Evolutionary conservation across 2,797 vertebrate genomes (phyloP), one percentile per base, ranked within the genome.

Genomic region (Choloepus didactylus): DNA sequence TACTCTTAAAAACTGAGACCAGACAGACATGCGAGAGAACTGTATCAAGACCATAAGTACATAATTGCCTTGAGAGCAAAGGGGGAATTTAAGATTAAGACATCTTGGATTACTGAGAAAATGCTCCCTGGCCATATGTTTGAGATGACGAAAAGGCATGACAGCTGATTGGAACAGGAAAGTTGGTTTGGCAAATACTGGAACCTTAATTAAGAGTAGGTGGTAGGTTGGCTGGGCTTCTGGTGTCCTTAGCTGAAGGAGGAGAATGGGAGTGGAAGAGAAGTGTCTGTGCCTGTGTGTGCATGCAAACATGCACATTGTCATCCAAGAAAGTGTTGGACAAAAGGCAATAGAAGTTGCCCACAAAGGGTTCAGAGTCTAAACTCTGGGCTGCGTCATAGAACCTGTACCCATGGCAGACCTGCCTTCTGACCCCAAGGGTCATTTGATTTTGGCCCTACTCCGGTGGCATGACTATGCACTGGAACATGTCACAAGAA

Each of bases 401-500:
- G 9, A 76, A 16, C 25, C 12, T 23, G 1, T 29, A 49, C 2
- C 21, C 31, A 14, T 66, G 44, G 54, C 44, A 69, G 49, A 80
- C 49, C 51, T 93, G 41, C 23, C 49, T 82, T 87, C 41, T 81
- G 18, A 81, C 7, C 8, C 16, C 27, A 56, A 87, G 25, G 49
- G 84, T 6, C 59, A 89, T 77, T 89, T 80, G 41, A 90, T 41
- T 84, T 93, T 29, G 85, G 31, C 5, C 66, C 31, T 51, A 27
- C 3, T 10, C 49, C 19, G 31, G 41, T 77, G 41, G 35, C 7
- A 69, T 85, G 46, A 76, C 19, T n/a, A 21, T 66, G 23, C n/a
- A 79, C 44, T 83, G 64, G 73, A 88, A 91, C 27, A 49, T 14
- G 75, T 21, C 72, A 90, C 72, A 44, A 96, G 81, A 51, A 76